Evolutionary conservation across 1,140 invertebrate species (phyloP).

Genomic region (Conus ventricosus): DNA sequence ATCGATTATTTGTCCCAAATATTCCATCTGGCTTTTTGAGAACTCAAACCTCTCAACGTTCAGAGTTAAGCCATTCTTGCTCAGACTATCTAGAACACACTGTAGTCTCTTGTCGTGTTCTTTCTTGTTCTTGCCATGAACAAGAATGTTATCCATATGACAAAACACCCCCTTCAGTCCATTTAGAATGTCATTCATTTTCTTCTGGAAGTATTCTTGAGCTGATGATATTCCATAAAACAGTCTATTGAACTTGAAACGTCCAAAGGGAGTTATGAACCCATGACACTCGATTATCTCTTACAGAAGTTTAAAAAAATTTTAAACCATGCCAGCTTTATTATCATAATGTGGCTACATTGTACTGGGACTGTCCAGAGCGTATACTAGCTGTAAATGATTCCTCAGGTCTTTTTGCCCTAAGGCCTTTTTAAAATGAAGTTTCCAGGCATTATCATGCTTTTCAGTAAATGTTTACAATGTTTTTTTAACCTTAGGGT

Average conservation of each 20-base stretch:
- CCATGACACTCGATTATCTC: too few relatives aligned
- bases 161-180: conserved; percentile 27
- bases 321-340: too few relatives aligned
- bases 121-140: conserved; percentile 48
- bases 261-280: conserved; percentile 69
- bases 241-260: conserved; percentile 68
- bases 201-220: conserved; percentile 46
- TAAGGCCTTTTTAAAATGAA: too few relatives aligned
- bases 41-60: conserved; percentile 12
- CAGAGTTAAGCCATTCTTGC: not conserved
- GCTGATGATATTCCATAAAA: conserved; percentile 71
- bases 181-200: conserved; percentile 42
- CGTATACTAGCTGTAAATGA: too few relatives aligned
- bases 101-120: conserved; percentile 53
- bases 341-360: too few relatives aligned
- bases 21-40: conserved; percentile 13
- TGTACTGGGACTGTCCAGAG: too few relatives aligned
- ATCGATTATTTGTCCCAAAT: conserved; percentile 42
- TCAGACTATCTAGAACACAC: conserved; percentile 52
- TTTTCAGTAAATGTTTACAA: too few relatives aligned
- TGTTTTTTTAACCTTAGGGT: too few relatives aligned
- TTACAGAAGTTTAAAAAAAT: too few relatives aligned
- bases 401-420: too few relatives aligned
- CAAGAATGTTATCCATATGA: conserved; percentile 59
- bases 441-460: too few relatives aligned